Conservation (phyloP, 92 coral and sea anemone genomes). For the Porites evermanni region DNA sequence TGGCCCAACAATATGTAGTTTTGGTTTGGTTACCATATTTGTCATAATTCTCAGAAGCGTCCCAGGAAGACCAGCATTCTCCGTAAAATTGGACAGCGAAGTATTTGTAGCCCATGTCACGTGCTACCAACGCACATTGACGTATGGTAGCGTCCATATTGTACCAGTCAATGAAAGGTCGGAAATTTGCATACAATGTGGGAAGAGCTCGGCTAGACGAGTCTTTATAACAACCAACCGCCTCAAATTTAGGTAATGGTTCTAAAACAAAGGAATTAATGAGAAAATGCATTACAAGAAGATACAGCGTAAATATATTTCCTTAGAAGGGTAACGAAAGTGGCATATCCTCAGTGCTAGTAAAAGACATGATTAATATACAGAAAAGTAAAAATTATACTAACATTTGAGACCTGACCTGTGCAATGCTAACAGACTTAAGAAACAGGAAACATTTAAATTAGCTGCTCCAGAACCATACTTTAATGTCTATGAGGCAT, state of each 20-base stretch:
- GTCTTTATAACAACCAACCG: conserved; percentile 82
- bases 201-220: conserved; percentile 52
- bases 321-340: no score
- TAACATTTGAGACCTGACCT: no score
- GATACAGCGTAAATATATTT: neutral
- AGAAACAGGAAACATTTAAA: no score
- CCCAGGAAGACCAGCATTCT: conserved; percentile 67
- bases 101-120: conserved; percentile 57
- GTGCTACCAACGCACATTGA: conserved; percentile 78
- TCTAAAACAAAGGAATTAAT: conserved; percentile 25
- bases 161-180: conserved; percentile 67
- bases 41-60: conserved; percentile 51
- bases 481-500: no score
- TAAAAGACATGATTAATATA: no score
- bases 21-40: conserved; percentile 24
- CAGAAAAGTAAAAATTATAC: no score
- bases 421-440: no score
- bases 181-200: conserved; percentile 56
- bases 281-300: neutral
- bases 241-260: conserved; percentile 49
- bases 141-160: conserved; percentile 55
- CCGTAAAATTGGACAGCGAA: conserved; percentile 85
- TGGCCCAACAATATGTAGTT: neutral
- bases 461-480: no score
- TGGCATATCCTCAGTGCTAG: no score